These are phyloP conservation scores for Drosophila merina DNA, from an alignment of 2,888 invertebrate genomes.

Conservation along the genomic window DNA sequence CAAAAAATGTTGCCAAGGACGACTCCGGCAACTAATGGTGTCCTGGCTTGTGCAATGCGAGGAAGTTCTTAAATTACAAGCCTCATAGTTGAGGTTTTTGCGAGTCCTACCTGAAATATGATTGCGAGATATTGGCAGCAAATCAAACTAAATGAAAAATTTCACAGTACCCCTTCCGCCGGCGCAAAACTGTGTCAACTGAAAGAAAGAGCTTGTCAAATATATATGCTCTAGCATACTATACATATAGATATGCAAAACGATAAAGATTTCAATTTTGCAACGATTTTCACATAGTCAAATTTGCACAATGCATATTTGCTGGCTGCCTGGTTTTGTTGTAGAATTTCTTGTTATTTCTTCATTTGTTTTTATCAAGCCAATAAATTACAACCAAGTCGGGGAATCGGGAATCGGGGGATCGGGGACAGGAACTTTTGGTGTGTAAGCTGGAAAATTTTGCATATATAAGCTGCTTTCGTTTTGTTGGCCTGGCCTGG, in stretches of 20 bases:
- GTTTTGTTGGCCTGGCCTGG: slow-evolving; percentile 40
- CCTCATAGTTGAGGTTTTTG: slow-evolving; percentile 41
- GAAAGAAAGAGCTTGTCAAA: slow-evolving; percentile 21
- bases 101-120: slow-evolving; percentile 6
- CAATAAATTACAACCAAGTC: slow-evolving; percentile 68
- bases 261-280: slow-evolving; percentile 57
- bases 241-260: background rate
- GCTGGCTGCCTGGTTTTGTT: slow-evolving; percentile 45
- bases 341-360: slow-evolving; percentile 62
- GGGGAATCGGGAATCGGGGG: background rate
- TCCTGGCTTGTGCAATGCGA: slow-evolving; percentile 16
- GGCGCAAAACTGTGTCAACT: slow-evolving; percentile 56
- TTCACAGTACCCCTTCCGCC: slow-evolving; percentile 44
- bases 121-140: slow-evolving; percentile 38
- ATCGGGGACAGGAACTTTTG: slow-evolving; percentile 11
- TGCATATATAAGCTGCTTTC: slow-evolving; percentile 74
- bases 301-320: slow-evolving; percentile 55
- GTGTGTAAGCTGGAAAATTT: slow-evolving; percentile 64
- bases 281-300: slow-evolving; percentile 66
- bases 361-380: slow-evolving; percentile 65
- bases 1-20: slow-evolving; percentile 71
- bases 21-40: slow-evolving; percentile 32
- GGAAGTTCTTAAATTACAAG: slow-evolving; percentile 65
- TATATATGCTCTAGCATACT: background rate
- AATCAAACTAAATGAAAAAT: slow-evolving; percentile 67